Evolutionary conservation across 1,140 invertebrate genomes (phyloP), one percentile per base, ranked within the genome.

Genomic region (Frieseomelitta varia): DNA sequence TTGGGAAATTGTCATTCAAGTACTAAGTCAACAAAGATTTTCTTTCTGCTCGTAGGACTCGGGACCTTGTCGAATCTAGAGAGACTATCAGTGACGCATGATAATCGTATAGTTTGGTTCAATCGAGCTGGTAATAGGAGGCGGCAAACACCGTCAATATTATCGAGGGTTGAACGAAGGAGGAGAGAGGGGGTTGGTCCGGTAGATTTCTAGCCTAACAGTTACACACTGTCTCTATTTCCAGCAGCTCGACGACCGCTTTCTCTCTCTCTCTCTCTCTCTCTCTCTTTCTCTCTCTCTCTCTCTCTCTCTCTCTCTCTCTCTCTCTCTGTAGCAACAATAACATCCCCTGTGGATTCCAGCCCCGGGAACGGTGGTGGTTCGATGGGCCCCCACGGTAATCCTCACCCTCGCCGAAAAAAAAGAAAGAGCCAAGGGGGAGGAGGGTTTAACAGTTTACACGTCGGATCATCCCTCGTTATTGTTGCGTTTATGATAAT

Each of bases 401-500:
- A 94, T 93, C 93, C 93, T 92, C 92, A 86, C 91, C 89, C 92
- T 91, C 90, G 88, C 86, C 85, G 76, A 91, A 85, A 84, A 47
- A 91, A 91, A 85, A 84, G 8, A 91, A 87, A 79, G 81, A 67
- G 56, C 74, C 84, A 77, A 55, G 30, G 77, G 74, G 86, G 85
- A 80, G 80, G 87, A 79, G 83, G 88, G 79, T 88, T 86, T 90
- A 90, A 90, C 91, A 92, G 94, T 94, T 94, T 95, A 94, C 94
- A 94, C 90, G 92, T 85, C 93, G 92, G 94, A 94, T 94, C 91
- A 94, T 95, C 94, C 94, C 93, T 94, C 93, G 94, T 94, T 95
- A 95, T 95, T 95, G 93, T 95, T 95, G 90, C 94, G 90, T 94
- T 95, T 95, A 94, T 94, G 92, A 95, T 95, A 95, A 95, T 95